Percentiles rank a stretch among this genome's conserved stretches.
Conservation (phyloP, 1,140 invertebrate species). For the Nylanderia fulva region DNA sequence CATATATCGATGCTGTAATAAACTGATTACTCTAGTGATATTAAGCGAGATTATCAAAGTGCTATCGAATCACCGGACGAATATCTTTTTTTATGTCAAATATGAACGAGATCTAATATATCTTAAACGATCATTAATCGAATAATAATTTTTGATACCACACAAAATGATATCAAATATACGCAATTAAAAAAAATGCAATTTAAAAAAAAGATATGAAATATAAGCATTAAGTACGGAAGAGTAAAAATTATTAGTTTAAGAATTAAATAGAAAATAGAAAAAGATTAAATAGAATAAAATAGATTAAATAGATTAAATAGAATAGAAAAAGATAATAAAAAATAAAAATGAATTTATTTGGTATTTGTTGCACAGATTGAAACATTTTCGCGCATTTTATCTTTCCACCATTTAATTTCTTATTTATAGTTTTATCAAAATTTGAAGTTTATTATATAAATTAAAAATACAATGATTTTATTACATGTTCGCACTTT, state of each 20-base stretch:
- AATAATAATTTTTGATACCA: neutral
- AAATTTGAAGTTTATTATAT: neutral
- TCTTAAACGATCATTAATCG: neutral
- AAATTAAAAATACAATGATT: neutral
- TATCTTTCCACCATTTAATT: neutral
- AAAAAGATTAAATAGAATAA: too few species aligned
- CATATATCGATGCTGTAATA: slow-evolving; percentile 3
- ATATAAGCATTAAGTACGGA: neutral
- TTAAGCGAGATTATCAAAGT: slow-evolving; percentile 12
- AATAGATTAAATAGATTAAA: too few species aligned
- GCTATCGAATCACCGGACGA: neutral
- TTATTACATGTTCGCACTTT: neutral
- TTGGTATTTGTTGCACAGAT: neutral
- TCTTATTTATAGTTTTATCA: neutral
- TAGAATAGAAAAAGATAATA: neutral
- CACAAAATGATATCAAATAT: neutral
- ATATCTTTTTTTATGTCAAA: neutral
- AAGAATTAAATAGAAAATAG: too few species aligned
- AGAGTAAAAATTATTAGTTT: neutral
- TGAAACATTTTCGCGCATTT: neutral
- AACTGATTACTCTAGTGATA: slow-evolving; percentile 16
- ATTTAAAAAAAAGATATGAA: neutral
- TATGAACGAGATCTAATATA: slow-evolving; percentile 4
- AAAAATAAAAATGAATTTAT: neutral
- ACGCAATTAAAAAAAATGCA: neutral